phyloP scores from a whole-genome alignment of 2,888 invertebrate genomes.

The Ctena decussata region DNA sequence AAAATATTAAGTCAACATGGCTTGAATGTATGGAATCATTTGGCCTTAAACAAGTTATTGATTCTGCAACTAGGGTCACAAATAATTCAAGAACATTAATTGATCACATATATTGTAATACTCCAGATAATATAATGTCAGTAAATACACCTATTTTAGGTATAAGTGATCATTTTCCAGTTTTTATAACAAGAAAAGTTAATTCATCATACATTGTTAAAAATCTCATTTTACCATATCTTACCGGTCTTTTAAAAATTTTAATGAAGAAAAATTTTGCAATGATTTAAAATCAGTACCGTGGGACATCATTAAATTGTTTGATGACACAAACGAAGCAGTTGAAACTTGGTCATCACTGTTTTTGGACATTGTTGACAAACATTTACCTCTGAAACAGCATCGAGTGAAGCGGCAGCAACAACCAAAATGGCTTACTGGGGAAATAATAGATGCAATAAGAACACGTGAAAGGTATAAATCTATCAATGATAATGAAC shows the following conservation, averaged over 20 bases:
- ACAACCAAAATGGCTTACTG: neutral
- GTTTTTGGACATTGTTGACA: neutral
- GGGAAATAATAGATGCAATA: too few species aligned
- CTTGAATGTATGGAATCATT: neutral
- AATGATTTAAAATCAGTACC: slow-evolving; percentile 1
- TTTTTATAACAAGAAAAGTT: too few species aligned
- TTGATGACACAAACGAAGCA: neutral
- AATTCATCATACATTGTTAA: too few species aligned
- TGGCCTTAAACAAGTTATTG: neutral
- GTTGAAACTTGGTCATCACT: too few species aligned
- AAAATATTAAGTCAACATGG: neutral
- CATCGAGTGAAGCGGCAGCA: neutral
- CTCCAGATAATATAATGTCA: too few species aligned
- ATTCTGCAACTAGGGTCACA: neutral
- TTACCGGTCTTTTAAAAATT: neutral
- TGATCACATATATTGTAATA: too few species aligned
- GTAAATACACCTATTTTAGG: too few species aligned
- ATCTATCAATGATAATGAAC: neutral
- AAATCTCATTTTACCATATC: too few species aligned
- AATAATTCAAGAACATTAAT: too few species aligned
- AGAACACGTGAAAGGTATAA: neutral
- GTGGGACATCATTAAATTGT: neutral
- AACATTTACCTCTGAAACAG: neutral
- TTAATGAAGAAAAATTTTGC: neutral
- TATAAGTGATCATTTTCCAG: neutral